Evolutionary conservation across 1,140 invertebrate species (phyloP).

Genomic region (Yoshiicerus persimilis): DNA sequence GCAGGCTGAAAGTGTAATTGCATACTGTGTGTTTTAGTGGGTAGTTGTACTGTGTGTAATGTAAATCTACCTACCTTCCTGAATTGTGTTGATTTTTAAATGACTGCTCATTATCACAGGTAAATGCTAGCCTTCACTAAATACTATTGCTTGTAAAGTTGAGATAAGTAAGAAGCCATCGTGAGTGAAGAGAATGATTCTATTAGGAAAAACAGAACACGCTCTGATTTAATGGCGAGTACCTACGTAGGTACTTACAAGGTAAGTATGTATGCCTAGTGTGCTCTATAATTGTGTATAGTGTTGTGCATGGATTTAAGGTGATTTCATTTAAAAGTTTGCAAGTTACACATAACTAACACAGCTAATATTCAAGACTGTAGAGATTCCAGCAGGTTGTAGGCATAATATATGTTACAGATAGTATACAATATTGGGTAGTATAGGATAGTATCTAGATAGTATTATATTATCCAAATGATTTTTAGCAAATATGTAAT

Average conservation of each 20-base stretch:
- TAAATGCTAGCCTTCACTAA: not conserved
- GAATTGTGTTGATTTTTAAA: not conserved
- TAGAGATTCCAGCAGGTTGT: not conserved
- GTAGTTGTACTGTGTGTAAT: not conserved
- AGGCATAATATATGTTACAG: no score
- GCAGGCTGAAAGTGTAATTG: not conserved
- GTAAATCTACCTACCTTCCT: not conserved
- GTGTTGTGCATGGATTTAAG: not conserved
- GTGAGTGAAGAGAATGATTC: not conserved
- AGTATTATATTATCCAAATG: no score
- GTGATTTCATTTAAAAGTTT: not conserved
- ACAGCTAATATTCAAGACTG: not conserved
- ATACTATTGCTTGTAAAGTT: not conserved
- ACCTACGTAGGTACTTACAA: not conserved
- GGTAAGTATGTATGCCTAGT: not conserved
- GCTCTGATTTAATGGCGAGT: not conserved
- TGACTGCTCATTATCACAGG: not conserved
- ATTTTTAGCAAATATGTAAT: no score
- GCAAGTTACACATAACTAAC: not conserved
- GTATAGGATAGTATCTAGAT: no score
- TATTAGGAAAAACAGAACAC: not conserved
- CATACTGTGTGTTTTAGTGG: not conserved
- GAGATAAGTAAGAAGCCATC: not conserved
- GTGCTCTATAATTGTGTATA: not conserved
- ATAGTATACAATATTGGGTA: no score